Base-by-base conservation (phyloP, 2,888 invertebrate genomes). In the Lapara coniferarum region DNA sequence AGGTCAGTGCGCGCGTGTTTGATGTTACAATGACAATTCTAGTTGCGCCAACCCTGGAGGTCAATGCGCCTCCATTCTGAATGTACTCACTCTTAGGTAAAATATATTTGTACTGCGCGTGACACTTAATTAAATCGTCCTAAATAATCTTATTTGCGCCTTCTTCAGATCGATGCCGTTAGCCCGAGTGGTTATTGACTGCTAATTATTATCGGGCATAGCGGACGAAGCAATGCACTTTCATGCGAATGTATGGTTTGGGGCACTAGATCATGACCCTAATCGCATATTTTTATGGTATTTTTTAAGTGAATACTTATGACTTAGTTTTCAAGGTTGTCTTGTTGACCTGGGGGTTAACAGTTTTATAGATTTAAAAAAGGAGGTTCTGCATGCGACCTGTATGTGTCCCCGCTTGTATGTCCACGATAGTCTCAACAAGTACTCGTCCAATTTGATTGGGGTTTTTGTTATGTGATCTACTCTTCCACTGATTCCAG, bases 1-100 rank as follows among this genome's bases (percentile, higher is more conserved):
- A 90, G 92, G 92, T 92, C 91, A 91, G 79, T 63, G 69, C 74
- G 88, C 81, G 83, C 91, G 90, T 92, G 92, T 78, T 78, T 80
- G 74, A 81, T 73, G 78, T 86, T 80, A 84, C 84, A 81, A 83
- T 81, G 74, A 77, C 79, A 71, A 74, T 68, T 72, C 73, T 75
- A 77, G 80, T 89, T 89, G 87, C 86, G 80, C 77, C 85, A 86
- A 80, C 73, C 77, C 77, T 87, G 85, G 87, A 92, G 92, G 92
- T 91, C 90, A 92, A 89, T 89, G 88, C 72, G 86, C 89, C 85
- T 89, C 85, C 82, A 83, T 85, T 84, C 81, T 87, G 74, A 85
- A 19, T 55, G 10, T 19, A 19, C 74, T 77, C 79, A 71, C 74
- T 55, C 10, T 0, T 55, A 19, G 19, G 10, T 55, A 25, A 19